Evolutionary conservation across 1,140 invertebrate genomes (phyloP).

Genomic region (Pomacea maculata): DNA sequence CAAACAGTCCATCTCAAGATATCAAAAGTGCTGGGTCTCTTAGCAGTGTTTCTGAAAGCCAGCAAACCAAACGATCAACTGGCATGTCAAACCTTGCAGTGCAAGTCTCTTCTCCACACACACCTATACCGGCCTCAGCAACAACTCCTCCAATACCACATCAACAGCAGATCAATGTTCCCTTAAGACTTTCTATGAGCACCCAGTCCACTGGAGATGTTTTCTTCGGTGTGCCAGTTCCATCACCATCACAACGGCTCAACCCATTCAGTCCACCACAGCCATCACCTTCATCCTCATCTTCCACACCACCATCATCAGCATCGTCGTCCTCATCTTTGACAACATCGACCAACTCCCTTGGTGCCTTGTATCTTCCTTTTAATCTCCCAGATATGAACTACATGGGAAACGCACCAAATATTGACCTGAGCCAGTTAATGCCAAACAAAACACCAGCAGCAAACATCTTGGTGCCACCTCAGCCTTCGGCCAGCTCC

Average conservation of each 20-base stretch:
- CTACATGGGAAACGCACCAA: slow-evolving; percentile 37
- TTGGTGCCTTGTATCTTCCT: slow-evolving; percentile 9
- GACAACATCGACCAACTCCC: neutral
- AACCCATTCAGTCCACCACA: slow-evolving; percentile 19
- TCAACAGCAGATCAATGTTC: neutral
- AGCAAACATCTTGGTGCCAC: neutral
- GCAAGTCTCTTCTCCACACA: slow-evolving; percentile 16
- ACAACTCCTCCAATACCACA: slow-evolving; percentile 2
- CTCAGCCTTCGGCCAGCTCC: no score
- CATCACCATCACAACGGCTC: slow-evolving; percentile 3
- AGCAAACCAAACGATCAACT: neutral
- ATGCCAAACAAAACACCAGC: neutral
- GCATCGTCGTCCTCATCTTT: neutral
- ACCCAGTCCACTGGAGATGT: slow-evolving; percentile 1
- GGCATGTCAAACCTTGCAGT: neutral
- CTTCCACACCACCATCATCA: neutral
- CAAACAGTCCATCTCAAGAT: no score
- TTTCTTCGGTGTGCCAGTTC: slow-evolving; percentile 17
- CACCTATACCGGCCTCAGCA: neutral
- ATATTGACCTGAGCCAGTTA: slow-evolving; percentile 31
- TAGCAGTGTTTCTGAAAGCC: neutral
- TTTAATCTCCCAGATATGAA: slow-evolving; percentile 35
- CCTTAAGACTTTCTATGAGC: neutral
- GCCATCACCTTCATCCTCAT: slow-evolving; percentile 11
- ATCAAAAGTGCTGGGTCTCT: neutral